Evolutionary conservation across 1,140 invertebrate species (phyloP), one percentile per base, ranked within the genome.

Genomic region (Drosophila nigromelanica): DNA sequence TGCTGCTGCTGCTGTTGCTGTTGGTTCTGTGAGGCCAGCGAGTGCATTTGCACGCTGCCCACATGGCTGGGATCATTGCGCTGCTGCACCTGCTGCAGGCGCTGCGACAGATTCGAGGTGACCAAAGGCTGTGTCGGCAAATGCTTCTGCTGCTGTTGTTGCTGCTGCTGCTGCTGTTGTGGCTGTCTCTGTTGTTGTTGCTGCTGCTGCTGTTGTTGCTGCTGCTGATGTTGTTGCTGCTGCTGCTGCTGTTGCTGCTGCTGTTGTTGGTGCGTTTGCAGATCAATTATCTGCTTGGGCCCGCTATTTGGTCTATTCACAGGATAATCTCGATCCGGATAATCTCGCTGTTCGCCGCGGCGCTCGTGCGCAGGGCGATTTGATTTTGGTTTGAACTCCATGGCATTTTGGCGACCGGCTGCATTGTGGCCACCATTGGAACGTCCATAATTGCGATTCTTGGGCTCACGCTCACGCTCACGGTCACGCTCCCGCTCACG

Each of bases 31-130:
- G 52, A 70, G 33, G 89, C 90, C 50, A 91, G 43, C 27, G 90
- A 76, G 43, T 91, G 90, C 90, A 91, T 91, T 69, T 91, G 90
- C 5, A 91, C 89, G 27, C 90, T 91, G 10, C 90, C 90, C 14
- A 91, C 90, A 54, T 91, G 90, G 62, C 90, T 91, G 18, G 90
- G 90, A 75, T 91, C 90, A 54, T 91, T 91, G 6, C 90, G 85
- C 51, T 91, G 89, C 63, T 91, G 90, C 47, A 91, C 89, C 56
- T 91, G 90, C 45, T 91, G 90, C 50, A 91, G 58, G 8, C 90
- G 73, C 45, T 90, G 81, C 12, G 90, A 91, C 6, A 91, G 71
- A 74, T 89, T 91, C 3, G 86, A 82, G 14, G 68, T 89, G 30
- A 63, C 74, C 40, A 83, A 56, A 12, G 78, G 54, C 40, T 73